Conservation (phyloP, 2,113 vertebrate species). For the Emydocephalus ijimae region DNA sequence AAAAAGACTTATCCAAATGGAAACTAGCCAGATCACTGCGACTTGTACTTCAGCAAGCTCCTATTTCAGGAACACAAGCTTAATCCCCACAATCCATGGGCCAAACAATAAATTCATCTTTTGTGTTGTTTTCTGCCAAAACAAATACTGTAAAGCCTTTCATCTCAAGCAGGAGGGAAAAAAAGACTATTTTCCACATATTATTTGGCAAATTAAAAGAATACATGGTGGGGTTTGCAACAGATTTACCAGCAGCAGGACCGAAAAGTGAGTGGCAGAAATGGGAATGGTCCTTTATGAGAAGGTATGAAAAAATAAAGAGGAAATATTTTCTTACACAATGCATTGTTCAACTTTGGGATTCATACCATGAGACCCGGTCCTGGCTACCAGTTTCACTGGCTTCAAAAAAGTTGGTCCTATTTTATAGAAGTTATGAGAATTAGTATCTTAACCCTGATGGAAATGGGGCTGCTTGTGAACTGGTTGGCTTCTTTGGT, state of each 20-base stretch:
- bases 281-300: background rate
- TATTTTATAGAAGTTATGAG: background rate
- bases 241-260: background rate
- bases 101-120: slow-evolving; percentile 12
- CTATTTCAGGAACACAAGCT: background rate
- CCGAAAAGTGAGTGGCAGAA: background rate
- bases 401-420: background rate
- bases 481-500: background rate
- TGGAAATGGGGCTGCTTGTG: background rate
- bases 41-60: background rate
- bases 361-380: background rate
- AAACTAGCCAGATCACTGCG: background rate
- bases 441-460: background rate
- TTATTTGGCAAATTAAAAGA: background rate
- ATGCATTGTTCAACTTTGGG: background rate
- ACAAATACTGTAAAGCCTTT: background rate
- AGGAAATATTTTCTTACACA: background rate
- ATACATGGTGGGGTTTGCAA: background rate
- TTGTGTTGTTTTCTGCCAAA: background rate
- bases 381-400: background rate
- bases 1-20: background rate
- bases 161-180: background rate
- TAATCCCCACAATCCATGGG: background rate
- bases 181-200: background rate
- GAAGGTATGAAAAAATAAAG: background rate